Evolutionary conservation across 1,140 invertebrate genomes (phyloP).

Genomic region (Apis florea): DNA sequence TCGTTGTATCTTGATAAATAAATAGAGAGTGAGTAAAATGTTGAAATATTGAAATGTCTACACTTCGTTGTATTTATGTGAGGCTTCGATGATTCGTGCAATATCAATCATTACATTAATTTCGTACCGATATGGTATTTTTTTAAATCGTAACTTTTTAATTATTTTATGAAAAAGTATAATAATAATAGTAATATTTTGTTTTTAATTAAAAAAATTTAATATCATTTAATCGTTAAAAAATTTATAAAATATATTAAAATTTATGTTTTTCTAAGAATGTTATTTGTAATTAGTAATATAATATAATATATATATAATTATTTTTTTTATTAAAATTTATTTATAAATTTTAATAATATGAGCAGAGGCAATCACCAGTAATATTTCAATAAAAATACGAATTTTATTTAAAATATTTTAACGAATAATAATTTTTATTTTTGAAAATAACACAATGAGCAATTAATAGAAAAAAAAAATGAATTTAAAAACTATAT

Average conservation of each 20-base stretch:
- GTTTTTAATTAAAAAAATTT: background rate
- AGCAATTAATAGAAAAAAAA: background rate
- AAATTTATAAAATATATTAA: background rate
- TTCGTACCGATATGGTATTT: background rate
- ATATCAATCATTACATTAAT: background rate
- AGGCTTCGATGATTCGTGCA: constrained; percentile 5
- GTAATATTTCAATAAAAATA: background rate
- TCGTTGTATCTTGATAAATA: constrained; percentile 64
- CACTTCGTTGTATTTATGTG: constrained; percentile 9
- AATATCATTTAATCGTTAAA: background rate
- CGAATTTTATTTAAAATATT: background rate
- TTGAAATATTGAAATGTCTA: constrained; percentile 54
- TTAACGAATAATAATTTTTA: background rate
- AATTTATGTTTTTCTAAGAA: background rate
- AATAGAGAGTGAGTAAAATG: constrained; percentile 60
- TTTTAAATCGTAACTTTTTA: too few species aligned
- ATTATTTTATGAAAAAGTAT: too few species aligned
- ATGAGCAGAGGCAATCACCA: background rate
- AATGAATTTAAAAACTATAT: background rate
- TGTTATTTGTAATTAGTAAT: background rate
- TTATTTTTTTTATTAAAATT: background rate
- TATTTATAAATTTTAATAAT: background rate
- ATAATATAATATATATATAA: background rate
- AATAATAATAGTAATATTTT: background rate
- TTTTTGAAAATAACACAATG: background rate